These are phyloP conservation scores for Hylomyscus alleni DNA, from an alignment of 2,797 vertebrate species.

Conservation along the genomic window DNA sequence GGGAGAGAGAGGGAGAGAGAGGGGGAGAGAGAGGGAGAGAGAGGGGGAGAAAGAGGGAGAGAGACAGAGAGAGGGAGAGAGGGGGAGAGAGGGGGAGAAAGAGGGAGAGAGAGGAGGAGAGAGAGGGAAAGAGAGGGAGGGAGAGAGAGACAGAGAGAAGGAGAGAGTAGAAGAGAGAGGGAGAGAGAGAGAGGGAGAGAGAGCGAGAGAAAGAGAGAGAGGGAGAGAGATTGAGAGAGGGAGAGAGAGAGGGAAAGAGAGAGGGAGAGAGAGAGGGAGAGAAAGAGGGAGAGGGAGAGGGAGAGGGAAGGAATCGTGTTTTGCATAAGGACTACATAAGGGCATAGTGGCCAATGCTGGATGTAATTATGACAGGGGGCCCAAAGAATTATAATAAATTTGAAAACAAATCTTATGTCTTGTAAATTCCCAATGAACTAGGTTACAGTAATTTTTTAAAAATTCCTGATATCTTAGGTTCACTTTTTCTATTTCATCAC, in stretches of 20 bases:
- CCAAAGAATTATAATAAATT: not conserved
- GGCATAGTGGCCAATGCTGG: not conserved
- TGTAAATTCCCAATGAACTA: not conserved
- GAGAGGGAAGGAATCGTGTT: not conserved
- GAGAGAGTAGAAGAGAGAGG: too few species aligned
- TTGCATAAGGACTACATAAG: not conserved
- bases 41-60: too few species aligned
- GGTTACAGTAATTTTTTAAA: not conserved
- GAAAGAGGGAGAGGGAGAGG: not conserved
- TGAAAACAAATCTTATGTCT: not conserved
- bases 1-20: too few species aligned
- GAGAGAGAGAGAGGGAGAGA: too few species aligned
- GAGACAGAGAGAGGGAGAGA: too few species aligned
- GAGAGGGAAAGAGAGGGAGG: too few species aligned
- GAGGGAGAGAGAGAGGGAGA: not conserved
- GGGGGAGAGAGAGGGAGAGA: too few species aligned
- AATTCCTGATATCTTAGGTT: not conserved
- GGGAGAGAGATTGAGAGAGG: too few species aligned
- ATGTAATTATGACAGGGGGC: not conserved
- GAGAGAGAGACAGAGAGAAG: too few species aligned
- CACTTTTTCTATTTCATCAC: not conserved
- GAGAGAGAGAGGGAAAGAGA: rapidly evolving
- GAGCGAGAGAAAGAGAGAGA: too few species aligned
- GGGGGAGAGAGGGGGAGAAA: rapidly evolving
- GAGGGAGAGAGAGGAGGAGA: too few species aligned